Percentiles rank a stretch among this genome's conserved stretches.
Conservation (phyloP, 1,140 invertebrate genomes). For the Drosophila busckii region DNA sequence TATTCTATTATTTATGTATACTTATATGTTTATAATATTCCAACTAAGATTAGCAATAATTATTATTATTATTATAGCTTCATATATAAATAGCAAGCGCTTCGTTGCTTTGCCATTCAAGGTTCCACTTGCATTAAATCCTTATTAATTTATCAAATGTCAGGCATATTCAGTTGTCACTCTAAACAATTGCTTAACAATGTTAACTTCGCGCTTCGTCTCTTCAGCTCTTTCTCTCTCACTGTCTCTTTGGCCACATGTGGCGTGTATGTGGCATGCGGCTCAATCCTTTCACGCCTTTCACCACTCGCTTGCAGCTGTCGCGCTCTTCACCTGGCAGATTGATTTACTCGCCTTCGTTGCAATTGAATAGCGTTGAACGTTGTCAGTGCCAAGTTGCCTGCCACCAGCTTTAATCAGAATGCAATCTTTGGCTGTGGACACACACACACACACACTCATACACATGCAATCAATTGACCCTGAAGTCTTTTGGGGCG, state of each 20-base stretch:
- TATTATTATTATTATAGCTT: no score
- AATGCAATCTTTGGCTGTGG: conserved; percentile 26
- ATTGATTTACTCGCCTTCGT: conserved; percentile 49
- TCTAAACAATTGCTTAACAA: conserved; percentile 44
- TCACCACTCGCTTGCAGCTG: conserved; percentile 51
- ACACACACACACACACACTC: neutral
- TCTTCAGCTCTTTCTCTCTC: neutral
- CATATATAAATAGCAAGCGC: no score
- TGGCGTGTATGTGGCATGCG: conserved; percentile 1
- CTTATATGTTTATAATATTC: no score
- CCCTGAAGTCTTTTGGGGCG: conserved; percentile 37
- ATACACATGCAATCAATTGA: conserved; percentile 27
- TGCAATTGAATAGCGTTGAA: conserved; percentile 55
- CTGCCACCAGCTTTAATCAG: conserved; percentile 28
- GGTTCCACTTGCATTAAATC: no score
- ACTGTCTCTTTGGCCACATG: neutral
- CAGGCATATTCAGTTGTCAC: neutral
- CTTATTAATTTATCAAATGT: conserved; percentile 44
- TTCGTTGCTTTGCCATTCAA: no score
- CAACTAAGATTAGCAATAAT: no score
- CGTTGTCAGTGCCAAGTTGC: conserved; percentile 27
- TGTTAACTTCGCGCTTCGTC: conserved; percentile 4
- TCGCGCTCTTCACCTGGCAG: conserved; percentile 26
- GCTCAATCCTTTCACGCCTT: conserved; percentile 70
- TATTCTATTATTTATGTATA: no score